phyloP scores from a whole-genome alignment of 2,888 invertebrate genomes.

The Andricus curvator region DNA sequence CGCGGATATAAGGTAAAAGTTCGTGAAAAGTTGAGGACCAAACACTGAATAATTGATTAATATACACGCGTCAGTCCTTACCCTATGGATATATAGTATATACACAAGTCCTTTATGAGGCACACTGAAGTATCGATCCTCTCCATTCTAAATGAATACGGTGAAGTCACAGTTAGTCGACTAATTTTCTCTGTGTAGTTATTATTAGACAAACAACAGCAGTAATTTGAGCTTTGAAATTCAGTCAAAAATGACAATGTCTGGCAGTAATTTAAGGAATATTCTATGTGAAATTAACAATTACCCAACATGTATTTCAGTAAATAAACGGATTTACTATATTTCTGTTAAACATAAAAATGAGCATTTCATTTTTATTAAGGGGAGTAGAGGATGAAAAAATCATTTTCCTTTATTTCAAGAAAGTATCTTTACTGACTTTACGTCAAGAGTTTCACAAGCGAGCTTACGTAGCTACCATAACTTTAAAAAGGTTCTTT shows the following conservation, averaged over 20 bases:
- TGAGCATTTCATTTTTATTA: neutral
- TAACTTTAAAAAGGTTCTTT: no score
- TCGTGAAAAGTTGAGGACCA: neutral
- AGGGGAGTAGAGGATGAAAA: neutral
- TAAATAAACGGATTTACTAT: no score
- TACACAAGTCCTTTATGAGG: neutral
- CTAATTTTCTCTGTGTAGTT: neutral
- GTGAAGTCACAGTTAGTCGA: neutral
- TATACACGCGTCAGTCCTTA: neutral
- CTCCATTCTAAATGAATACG: neutral
- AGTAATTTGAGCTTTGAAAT: no score
- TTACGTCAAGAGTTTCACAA: no score
- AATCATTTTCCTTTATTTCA: no score
- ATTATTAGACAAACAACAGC: neutral
- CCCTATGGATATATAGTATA: neutral
- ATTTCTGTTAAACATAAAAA: neutral
- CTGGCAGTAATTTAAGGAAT: no score
- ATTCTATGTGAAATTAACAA: no score
- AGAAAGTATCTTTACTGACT: no score
- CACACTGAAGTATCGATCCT: slow-evolving; percentile 22
- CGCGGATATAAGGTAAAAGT: neutral
- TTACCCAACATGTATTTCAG: no score
- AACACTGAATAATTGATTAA: slow-evolving; percentile 35
- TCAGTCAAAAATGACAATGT: no score
- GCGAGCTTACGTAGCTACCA: no score